A percentile compares a stretch with the other conserved stretches of the same genome.
phyloP scores from a whole-genome alignment of 2,888 invertebrate species.

The Cataglyphis cursor region DNA sequence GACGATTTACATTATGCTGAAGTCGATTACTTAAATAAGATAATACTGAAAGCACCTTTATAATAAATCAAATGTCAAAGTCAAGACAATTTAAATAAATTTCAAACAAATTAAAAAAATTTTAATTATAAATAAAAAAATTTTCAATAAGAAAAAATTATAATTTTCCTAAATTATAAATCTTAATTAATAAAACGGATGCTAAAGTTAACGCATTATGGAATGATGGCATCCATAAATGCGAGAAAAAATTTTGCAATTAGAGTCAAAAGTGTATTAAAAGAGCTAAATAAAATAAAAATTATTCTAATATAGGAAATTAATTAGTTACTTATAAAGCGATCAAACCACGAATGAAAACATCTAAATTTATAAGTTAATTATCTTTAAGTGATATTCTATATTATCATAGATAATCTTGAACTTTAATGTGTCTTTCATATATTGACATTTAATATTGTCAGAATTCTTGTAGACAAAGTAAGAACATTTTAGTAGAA shows the following conservation, averaged over 20 bases:
- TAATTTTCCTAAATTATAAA: not conserved
- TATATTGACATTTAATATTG: not conserved
- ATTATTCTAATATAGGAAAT: not conserved
- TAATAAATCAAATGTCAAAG: conserved; percentile 7
- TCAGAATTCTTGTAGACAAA: not conserved
- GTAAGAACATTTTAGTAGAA: not conserved
- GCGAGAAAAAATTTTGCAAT: not conserved
- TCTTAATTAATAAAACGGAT: not conserved
- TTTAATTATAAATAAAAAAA: too few relatives aligned
- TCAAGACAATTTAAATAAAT: conserved; percentile 15
- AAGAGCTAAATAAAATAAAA: conserved; percentile 3
- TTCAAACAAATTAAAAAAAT: too few relatives aligned
- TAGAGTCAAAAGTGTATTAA: not conserved
- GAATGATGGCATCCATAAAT: conserved; percentile 12
- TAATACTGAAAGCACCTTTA: not conserved
- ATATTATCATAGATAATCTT: not conserved
- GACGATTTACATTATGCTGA: not conserved
- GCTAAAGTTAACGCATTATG: not conserved
- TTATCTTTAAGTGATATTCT: not conserved
- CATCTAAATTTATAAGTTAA: not conserved
- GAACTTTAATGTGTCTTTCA: not conserved
- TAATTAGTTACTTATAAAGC: conserved; percentile 6
- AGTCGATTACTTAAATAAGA: conserved; percentile 11
- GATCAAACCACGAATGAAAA: not conserved
- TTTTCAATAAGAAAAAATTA: not conserved